Evolutionary conservation across 2,113 vertebrate genomes (phyloP).

Genomic region (Semicossyphus pulcher): DNA sequence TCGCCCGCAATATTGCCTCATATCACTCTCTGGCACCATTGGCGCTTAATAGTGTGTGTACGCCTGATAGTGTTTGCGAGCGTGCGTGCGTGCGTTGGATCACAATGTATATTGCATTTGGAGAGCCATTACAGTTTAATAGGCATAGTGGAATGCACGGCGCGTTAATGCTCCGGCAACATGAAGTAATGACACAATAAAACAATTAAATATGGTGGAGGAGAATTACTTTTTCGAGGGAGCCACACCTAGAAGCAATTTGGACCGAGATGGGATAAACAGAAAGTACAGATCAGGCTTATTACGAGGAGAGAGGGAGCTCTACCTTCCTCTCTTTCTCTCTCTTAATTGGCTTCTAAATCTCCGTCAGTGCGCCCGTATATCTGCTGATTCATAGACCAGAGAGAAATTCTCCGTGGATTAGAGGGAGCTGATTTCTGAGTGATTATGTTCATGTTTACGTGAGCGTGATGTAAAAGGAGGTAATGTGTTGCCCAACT

Average conservation of each 20-base stretch:
- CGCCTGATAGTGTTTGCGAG: constrained; percentile 54
- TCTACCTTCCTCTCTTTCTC: neutral
- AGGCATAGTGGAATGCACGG: constrained; percentile 70
- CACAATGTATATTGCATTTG: constrained; percentile 66
- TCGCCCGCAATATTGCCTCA: constrained; percentile 70
- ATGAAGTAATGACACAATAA: constrained; percentile 81
- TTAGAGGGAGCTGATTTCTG: constrained; percentile 16
- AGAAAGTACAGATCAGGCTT: constrained; percentile 67
- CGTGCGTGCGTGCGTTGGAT: constrained; percentile 41
- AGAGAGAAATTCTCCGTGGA: constrained; percentile 32
- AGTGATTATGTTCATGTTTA: constrained; percentile 17
- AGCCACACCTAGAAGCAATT: constrained; percentile 74
- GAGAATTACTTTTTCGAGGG: constrained; percentile 76
- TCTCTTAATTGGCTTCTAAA: constrained; percentile 8
- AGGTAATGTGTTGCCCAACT: neutral
- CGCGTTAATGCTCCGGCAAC: constrained; percentile 74
- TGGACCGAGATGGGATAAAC: constrained; percentile 62
- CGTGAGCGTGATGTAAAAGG: neutral
- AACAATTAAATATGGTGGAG: constrained; percentile 81
- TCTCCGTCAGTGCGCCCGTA: constrained; percentile 24
- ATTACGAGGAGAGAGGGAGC: constrained; percentile 51
- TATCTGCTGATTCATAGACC: constrained; percentile 54
- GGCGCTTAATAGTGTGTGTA: constrained; percentile 72
- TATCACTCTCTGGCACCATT: constrained; percentile 71
- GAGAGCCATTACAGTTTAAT: constrained; percentile 79